Percentiles rank a stretch among this genome's conserved stretches.
Conservation (phyloP, 2,797 vertebrate genomes). For the Urocyon cinereoargenteus region DNA sequence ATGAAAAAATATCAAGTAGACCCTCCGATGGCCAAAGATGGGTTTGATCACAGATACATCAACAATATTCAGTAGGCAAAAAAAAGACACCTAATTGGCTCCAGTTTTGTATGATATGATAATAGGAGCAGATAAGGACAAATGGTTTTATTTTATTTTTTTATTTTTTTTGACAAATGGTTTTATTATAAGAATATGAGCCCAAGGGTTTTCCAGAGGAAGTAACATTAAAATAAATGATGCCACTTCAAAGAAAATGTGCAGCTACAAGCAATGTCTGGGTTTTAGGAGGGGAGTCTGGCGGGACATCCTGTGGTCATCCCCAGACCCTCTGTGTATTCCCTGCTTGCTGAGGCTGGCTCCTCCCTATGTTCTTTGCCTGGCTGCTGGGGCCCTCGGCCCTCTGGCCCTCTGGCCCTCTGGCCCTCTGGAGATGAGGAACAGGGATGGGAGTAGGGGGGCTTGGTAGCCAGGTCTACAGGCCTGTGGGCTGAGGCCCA, state of each 20-base stretch:
- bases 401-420: too few species aligned
- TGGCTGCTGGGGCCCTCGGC: neutral
- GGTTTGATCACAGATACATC: neutral
- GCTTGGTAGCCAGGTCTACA: neutral
- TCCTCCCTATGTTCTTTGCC: neutral
- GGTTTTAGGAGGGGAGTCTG: neutral
- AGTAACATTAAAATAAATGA: neutral
- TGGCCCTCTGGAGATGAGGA: too few species aligned
- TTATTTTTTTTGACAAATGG: too few species aligned
- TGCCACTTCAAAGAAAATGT: neutral
- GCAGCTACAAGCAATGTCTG: neutral
- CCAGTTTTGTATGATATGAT: conserved; percentile 13
- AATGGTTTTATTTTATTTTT: neutral
- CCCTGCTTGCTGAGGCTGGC: rapidly evolving
- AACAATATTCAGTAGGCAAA: neutral
- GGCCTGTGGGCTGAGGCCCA: neutral
- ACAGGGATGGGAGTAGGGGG: neutral
- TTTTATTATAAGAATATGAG: neutral
- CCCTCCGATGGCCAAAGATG: neutral
- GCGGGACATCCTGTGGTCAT: neutral
- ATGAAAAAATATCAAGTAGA: neutral
- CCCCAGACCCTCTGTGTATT: rapidly evolving
- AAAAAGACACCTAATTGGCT: neutral
- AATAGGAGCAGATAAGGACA: neutral
- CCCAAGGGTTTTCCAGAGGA: neutral